phyloP scores from a whole-genome alignment of 2,888 invertebrate genomes.

The Abrostola tripartita region DNA sequence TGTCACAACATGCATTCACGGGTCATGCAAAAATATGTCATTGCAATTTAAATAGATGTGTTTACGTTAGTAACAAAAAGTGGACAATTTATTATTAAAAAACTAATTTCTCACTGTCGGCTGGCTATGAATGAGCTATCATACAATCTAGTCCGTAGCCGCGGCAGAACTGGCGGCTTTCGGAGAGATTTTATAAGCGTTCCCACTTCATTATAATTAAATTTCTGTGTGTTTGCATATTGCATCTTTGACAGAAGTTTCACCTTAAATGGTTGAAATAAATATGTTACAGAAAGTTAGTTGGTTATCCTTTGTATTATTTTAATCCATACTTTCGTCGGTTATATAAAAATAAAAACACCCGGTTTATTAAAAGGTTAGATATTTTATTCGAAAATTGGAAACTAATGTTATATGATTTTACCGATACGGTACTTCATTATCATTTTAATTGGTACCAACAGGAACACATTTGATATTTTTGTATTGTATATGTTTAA shows the following conservation, averaged over 20 bases:
- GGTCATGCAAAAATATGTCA: constrained; percentile 18
- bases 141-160: constrained; percentile 45
- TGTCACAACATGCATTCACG: constrained; percentile 19
- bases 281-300: too few relatives aligned
- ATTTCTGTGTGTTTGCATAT: constrained; percentile 38
- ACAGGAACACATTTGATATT: neutral
- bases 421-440: too few relatives aligned
- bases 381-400: too few relatives aligned
- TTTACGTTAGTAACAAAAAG: constrained; percentile 30
- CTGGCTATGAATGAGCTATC: constrained; percentile 51
- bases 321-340: too few relatives aligned
- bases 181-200: constrained; percentile 50
- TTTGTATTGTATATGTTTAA: constrained; percentile 1
- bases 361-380: too few relatives aligned
- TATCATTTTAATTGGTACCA: too few relatives aligned
- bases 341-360: too few relatives aligned
- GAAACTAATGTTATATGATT: too few relatives aligned
- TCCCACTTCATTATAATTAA: constrained; percentile 53
- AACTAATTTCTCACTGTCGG: constrained; percentile 53
- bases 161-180: constrained; percentile 34
- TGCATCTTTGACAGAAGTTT: constrained; percentile 41
- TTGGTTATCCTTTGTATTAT: too few relatives aligned
- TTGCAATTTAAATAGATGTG: constrained; percentile 11
- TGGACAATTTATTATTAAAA: constrained; percentile 51
- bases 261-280: neutral